Percentiles rank a stretch among this genome's conserved stretches.
phyloP scores from a whole-genome alignment of 2,888 invertebrate species.

The Acrobasis consociella region DNA sequence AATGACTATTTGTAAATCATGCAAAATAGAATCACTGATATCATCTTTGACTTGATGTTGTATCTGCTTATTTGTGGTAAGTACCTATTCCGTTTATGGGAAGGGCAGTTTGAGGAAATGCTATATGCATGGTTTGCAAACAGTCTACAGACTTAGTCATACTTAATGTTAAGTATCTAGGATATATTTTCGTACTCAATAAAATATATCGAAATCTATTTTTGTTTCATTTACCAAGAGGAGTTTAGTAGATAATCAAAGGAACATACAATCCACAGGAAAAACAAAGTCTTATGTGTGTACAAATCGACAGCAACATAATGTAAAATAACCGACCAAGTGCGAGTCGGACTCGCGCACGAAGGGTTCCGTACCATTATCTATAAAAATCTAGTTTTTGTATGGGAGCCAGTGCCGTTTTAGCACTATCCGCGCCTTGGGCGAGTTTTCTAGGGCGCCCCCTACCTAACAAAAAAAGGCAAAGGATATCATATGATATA shows the following conservation, averaged over 20 bases:
- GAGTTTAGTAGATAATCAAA: neutral
- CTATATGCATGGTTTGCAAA: constrained; percentile 12
- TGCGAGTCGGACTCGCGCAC: too few species aligned
- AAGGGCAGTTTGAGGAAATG: neutral
- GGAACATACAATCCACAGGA: too few species aligned
- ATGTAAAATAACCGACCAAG: too few species aligned
- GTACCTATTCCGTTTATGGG: neutral
- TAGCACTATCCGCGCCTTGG: too few species aligned
- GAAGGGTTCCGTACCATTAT: too few species aligned
- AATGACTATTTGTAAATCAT: constrained; percentile 10
- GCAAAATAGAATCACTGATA: neutral
- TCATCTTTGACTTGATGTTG: neutral
- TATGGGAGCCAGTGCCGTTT: too few species aligned
- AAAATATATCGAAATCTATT: constrained; percentile 47
- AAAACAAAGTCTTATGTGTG: too few species aligned
- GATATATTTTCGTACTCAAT: constrained; percentile 76
- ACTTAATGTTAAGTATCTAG: constrained; percentile 74
- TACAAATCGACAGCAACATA: too few species aligned
- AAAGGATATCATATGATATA: too few species aligned
- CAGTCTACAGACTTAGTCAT: constrained; percentile 42
- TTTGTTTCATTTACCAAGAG: constrained; percentile 31
- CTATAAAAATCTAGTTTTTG: too few species aligned
- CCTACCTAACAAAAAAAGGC: too few species aligned
- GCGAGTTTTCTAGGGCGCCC: too few species aligned
- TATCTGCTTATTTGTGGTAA: constrained; percentile 12